phyloP scores from a whole-genome alignment of 2,888 invertebrate species.

The Pocota personata region DNA sequence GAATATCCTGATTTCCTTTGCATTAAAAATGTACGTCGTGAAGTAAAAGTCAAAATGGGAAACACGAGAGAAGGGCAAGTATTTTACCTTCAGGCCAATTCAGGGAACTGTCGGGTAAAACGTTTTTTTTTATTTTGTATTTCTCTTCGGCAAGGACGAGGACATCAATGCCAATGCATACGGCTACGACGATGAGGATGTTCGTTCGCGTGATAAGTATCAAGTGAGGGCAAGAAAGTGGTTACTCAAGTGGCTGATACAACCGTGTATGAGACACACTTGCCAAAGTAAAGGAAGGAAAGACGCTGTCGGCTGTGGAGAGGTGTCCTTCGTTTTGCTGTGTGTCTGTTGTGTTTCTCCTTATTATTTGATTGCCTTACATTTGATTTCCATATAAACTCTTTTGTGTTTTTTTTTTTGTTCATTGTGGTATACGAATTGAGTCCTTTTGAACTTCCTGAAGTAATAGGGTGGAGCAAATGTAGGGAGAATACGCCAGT shows the following conservation, averaged over 20 bases:
- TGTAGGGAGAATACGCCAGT: neutral
- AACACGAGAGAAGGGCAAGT: constrained; percentile 37
- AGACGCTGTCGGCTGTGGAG: neutral
- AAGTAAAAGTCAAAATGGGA: constrained; percentile 1
- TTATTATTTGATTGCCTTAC: constrained; percentile 70
- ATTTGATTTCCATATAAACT: constrained; percentile 68
- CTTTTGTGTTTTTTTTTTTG: constrained; percentile 31
- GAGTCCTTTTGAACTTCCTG: constrained; percentile 62
- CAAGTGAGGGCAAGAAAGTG: constrained; percentile 52
- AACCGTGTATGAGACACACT: constrained; percentile 50
- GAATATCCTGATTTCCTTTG: constrained; percentile 18
- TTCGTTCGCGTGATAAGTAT: constrained; percentile 20
- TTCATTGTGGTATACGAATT: constrained; percentile 42
- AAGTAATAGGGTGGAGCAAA: neutral
- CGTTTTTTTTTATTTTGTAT: neutral
- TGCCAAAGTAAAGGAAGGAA: constrained; percentile 11
- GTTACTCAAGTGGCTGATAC: constrained; percentile 58
- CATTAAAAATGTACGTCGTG: neutral
- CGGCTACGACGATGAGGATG: neutral
- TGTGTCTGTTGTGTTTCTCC: constrained; percentile 27
- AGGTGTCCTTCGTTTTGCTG: constrained; percentile 11
- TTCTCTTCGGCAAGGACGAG: constrained; percentile 14
- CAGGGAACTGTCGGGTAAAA: neutral
- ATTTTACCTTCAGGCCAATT: constrained; percentile 28
- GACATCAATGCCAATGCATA: neutral